phyloP scores from a whole-genome alignment of 2,113 vertebrate species.

The Scomber japonicus region DNA sequence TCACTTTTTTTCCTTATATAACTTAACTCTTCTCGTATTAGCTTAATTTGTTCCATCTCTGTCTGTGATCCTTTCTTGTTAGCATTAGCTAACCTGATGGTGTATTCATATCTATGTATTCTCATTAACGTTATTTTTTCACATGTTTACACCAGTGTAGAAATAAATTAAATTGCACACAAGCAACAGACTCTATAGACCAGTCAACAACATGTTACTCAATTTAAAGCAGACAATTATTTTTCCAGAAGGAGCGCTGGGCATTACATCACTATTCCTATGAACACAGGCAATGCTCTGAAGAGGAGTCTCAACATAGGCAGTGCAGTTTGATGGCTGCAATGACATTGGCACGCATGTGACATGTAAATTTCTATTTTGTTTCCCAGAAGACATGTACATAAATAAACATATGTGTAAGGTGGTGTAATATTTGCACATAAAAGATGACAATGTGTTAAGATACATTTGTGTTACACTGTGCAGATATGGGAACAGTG shows the following conservation, averaged over 20 bases:
- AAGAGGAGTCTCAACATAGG: constrained; percentile 39
- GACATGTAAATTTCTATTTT: constrained; percentile 18
- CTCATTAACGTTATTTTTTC: constrained; percentile 50
- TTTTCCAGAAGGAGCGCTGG: constrained; percentile 59
- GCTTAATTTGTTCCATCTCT: neutral
- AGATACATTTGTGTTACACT: constrained; percentile 34
- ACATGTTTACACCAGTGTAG: constrained; percentile 53
- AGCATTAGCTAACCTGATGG: neutral
- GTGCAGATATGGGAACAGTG: constrained; percentile 29
- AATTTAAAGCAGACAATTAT: constrained; percentile 66
- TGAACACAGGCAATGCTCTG: constrained; percentile 61
- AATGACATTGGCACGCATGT: constrained; percentile 24
- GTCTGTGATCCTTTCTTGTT: constrained; percentile 19
- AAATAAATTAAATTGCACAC: constrained; percentile 50
- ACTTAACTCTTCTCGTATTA: neutral
- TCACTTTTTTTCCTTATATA: neutral
- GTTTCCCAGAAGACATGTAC: constrained; percentile 15
- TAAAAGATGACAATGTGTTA: constrained; percentile 18
- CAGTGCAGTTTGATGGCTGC: constrained; percentile 28
- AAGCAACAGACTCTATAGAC: constrained; percentile 34
- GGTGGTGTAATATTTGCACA: neutral
- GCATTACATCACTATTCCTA: constrained; percentile 61
- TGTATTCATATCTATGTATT: constrained; percentile 29
- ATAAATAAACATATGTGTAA: constrained; percentile 36
- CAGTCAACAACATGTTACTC: constrained; percentile 40